Evolutionary conservation across 1,140 invertebrate species (phyloP).

Genomic region (Parapsyche elsis): DNA sequence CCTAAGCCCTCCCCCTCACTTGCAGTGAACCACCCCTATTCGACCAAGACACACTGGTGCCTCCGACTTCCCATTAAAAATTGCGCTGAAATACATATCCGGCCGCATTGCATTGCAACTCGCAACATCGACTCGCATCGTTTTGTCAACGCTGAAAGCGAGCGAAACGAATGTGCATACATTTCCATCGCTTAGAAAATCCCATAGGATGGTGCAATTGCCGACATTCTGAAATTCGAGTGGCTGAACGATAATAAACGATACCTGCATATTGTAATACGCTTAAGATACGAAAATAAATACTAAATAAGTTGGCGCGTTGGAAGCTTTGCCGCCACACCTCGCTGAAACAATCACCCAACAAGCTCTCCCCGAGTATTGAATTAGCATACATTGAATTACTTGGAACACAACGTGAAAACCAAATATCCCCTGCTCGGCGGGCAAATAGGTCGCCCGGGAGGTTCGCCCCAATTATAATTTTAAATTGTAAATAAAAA

Average conservation of each 20-base stretch:
- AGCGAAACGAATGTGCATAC: too few species aligned
- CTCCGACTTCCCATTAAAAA: too few species aligned
- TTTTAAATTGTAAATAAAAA: conserved; percentile 26
- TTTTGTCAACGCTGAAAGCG: too few species aligned
- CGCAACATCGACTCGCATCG: too few species aligned
- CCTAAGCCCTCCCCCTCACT: too few species aligned
- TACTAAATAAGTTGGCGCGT: background rate
- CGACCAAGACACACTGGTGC: too few species aligned
- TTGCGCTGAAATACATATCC: too few species aligned
- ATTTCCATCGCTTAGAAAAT: too few species aligned
- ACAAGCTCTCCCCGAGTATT: conserved; percentile 31
- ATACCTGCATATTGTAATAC: background rate
- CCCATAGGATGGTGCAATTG: too few species aligned
- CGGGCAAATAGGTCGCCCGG: conserved; percentile 5
- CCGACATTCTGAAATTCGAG: too few species aligned
- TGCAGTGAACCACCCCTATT: too few species aligned
- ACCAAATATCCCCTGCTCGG: conserved; percentile 35
- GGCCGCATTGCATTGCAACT: too few species aligned
- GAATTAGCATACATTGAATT: conserved; percentile 44
- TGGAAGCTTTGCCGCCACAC: background rate
- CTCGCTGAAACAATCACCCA: conserved; percentile 29
- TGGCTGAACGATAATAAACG: background rate
- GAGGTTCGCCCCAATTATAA: conserved; percentile 10
- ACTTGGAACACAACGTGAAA: conserved; percentile 34
- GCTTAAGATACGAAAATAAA: background rate